phyloP scores from a whole-genome alignment of 1,140 invertebrate species.

The Caenorhabditis inopinata region DNA sequence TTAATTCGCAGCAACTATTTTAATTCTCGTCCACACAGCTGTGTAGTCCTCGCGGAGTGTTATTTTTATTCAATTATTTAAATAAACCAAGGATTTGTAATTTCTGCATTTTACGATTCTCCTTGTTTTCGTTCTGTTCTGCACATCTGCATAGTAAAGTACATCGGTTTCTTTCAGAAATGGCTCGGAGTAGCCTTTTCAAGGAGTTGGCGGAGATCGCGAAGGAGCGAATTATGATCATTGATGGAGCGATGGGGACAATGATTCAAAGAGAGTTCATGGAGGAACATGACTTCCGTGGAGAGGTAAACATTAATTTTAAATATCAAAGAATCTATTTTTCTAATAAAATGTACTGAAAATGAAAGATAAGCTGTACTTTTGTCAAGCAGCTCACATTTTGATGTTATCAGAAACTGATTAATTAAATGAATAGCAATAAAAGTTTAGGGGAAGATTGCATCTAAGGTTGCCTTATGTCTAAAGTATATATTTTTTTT shows the following conservation, averaged over 20 bases:
- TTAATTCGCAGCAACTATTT: too few species aligned
- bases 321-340: too few species aligned
- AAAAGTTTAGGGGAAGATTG: too few species aligned
- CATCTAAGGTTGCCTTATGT: too few species aligned
- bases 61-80: too few species aligned
- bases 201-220: conserved; percentile 33
- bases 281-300: conserved; percentile 71
- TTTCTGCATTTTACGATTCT: too few species aligned
- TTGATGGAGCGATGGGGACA: conserved; percentile 74
- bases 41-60: background rate
- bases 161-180: background rate
- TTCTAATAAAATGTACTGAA: too few species aligned
- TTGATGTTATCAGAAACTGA: conserved; percentile 14
- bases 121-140: background rate
- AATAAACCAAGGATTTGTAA: too few species aligned
- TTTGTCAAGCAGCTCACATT: too few species aligned
- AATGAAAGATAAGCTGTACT: too few species aligned
- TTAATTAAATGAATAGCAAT: background rate
- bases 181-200: conserved; percentile 42
- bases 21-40: background rate
- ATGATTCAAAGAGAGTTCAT: conserved; percentile 72
- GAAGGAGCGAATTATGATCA: conserved; percentile 70
- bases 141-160: too few species aligned
- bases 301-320: conserved; percentile 47
- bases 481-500: too few species aligned